phyloP scores from a whole-genome alignment of 30 jellyfish, hydroid and myxozoan genomes.

The Catostylus mosaicus region DNA sequence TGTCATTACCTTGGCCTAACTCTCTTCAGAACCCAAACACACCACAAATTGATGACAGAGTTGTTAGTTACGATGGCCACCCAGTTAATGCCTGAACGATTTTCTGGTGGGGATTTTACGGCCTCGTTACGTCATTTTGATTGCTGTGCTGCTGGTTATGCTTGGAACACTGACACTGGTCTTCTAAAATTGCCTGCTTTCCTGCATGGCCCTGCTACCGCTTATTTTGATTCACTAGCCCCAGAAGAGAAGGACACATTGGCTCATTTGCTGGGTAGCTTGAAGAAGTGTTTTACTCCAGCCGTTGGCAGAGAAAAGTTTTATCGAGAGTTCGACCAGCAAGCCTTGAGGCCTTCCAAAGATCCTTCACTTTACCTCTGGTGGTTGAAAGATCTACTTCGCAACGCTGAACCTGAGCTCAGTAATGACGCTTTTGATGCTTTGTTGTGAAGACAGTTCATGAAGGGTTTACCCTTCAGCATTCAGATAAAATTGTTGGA shows the following conservation, averaged over 20 bases:
- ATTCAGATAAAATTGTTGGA: constrained; percentile 29
- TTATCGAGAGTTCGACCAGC: constrained; percentile 45
- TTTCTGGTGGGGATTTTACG: constrained; percentile 46
- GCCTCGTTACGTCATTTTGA: constrained; percentile 50
- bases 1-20: constrained; percentile 7
- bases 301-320: constrained; percentile 29
- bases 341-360: constrained; percentile 47
- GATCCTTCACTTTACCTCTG: constrained; percentile 47
- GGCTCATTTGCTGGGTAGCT: constrained; percentile 38
- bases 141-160: constrained; percentile 51
- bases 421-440: constrained; percentile 32
- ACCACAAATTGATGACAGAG: constrained; percentile 71
- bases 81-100: constrained; percentile 34
- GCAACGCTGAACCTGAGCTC: constrained; percentile 48
- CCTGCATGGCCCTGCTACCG: constrained; percentile 42
- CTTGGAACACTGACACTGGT: constrained; percentile 46
- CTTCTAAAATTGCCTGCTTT: constrained; percentile 41
- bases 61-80: constrained; percentile 37
- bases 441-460: constrained; percentile 25
- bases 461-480: constrained; percentile 19
- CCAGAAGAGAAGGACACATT: constrained; percentile 21
- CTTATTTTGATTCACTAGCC: constrained; percentile 31
- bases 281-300: constrained; percentile 41
- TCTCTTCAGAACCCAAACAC: constrained; percentile 49
- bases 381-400: constrained; percentile 54